Evolutionary conservation across 2,797 vertebrate species (phyloP).

Genomic region (Lithobates pipiens): DNA sequence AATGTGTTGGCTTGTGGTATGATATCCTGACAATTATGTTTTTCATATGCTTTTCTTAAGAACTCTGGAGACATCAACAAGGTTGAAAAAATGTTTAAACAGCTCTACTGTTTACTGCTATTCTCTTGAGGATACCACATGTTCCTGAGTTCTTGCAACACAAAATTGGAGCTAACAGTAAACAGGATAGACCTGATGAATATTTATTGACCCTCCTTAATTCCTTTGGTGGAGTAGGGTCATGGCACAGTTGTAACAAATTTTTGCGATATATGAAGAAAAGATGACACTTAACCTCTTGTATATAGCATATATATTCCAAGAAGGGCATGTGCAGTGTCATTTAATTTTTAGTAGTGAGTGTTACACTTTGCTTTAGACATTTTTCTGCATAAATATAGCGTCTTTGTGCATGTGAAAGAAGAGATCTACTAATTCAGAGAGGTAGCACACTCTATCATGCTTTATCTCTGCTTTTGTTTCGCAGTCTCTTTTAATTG

Average conservation of each 20-base stretch:
- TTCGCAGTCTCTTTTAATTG: too few relatives aligned
- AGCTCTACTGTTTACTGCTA: neutral
- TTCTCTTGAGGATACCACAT: conserved; percentile 15
- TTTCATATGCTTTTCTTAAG: neutral
- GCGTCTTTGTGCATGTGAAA: neutral
- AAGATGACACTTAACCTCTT: neutral
- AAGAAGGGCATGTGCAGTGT: neutral
- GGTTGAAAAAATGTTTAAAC: neutral
- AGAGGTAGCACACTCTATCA: neutral
- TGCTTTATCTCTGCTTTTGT: neutral
- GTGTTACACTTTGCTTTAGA: neutral
- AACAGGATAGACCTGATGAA: conserved; percentile 16
- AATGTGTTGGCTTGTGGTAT: neutral
- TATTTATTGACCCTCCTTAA: conserved; percentile 1
- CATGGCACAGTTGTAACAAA: neutral
- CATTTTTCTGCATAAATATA: neutral
- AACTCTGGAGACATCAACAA: neutral
- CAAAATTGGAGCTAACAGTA: neutral
- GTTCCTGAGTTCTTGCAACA: neutral
- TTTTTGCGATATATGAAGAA: neutral
- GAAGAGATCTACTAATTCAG: too few relatives aligned
- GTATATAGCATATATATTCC: neutral
- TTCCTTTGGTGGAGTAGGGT: neutral
- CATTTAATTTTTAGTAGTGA: too few relatives aligned
- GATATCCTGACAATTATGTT: neutral